A percentile compares a stretch with the other conserved stretches of the same genome.
These are phyloP conservation scores for Bolinopsis microptera DNA, from an alignment of 37 sponge, comb jelly and placozoan genomes.

Conservation along the genomic window DNA sequence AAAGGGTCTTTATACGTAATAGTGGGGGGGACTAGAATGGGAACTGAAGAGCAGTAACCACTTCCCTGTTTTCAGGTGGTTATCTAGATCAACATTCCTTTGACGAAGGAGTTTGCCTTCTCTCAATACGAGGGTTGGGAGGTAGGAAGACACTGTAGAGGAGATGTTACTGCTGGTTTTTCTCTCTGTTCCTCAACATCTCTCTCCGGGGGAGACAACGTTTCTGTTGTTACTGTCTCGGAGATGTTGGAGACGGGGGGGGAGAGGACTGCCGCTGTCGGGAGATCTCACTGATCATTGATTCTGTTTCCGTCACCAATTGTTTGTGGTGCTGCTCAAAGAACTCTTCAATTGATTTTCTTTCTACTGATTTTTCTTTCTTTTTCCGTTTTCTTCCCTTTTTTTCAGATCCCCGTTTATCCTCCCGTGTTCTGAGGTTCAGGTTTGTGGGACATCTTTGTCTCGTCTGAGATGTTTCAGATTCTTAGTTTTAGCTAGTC, in stretches of 20 bases:
- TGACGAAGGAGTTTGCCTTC: not conserved
- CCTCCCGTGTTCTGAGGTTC: not conserved
- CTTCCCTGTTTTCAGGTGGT: not conserved
- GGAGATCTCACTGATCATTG: not conserved
- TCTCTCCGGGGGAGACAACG: not conserved
- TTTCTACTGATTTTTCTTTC: conserved; percentile 1
- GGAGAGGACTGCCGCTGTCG: not conserved
- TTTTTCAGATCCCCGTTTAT: not conserved
- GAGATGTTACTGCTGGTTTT: not conserved
- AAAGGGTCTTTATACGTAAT: conserved; percentile 1
- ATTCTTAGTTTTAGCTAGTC: conserved; percentile 1
- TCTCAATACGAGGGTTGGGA: not conserved
- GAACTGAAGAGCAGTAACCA: conserved; percentile 5
- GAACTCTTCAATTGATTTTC: not conserved
- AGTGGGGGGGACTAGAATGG: conserved; percentile 33
- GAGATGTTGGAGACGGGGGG: not conserved
- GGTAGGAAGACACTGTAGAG: not conserved
- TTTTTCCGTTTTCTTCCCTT: conserved; percentile 12
- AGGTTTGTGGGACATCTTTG: not conserved
- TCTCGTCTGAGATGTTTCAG: not conserved
- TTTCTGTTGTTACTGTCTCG: not conserved
- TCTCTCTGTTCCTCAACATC: not conserved
- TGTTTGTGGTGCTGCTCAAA: not conserved
- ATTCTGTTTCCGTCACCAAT: conserved; percentile 19
- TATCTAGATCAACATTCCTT: not conserved